Conservation (phyloP, 1,140 invertebrate genomes). For the Tetranychus cinnabarinus region DNA sequence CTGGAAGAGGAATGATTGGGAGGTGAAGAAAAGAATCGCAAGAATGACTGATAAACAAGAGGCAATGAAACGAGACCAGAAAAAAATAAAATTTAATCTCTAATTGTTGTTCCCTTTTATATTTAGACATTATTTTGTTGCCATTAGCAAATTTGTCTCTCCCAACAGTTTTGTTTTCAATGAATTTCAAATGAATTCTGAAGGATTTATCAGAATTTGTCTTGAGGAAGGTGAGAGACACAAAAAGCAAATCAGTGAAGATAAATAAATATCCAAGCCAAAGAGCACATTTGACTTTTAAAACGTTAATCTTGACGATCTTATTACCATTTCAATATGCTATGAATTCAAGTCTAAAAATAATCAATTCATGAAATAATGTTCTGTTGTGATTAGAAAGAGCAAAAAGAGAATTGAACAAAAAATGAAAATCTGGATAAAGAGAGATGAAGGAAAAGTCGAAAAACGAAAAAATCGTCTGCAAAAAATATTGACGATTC, state of each 20-base stretch:
- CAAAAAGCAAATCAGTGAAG: neutral
- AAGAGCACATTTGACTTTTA: neutral
- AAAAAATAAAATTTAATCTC: too few species aligned
- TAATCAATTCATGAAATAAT: neutral
- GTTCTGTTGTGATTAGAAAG: neutral
- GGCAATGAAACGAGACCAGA: neutral
- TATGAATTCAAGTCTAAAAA: neutral
- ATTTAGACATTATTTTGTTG: too few species aligned
- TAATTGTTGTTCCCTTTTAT: too few species aligned
- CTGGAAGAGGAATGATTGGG: neutral
- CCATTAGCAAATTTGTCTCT: too few species aligned
- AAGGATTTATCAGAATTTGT: too few species aligned
- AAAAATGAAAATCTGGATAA: neutral
- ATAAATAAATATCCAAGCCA: neutral
- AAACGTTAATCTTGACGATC: too few species aligned
- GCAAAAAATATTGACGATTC: too few species aligned
- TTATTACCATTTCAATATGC: neutral
- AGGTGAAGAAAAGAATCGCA: neutral
- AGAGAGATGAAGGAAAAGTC: neutral
- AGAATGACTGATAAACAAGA: neutral
- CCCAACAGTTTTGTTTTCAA: too few species aligned
- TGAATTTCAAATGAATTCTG: too few species aligned
- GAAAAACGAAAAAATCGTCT: neutral
- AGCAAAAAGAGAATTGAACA: neutral
- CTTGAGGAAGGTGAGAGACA: neutral